These are phyloP conservation scores for Platalea minor DNA, from an alignment of 2,797 vertebrate species.

Conservation along the genomic window DNA sequence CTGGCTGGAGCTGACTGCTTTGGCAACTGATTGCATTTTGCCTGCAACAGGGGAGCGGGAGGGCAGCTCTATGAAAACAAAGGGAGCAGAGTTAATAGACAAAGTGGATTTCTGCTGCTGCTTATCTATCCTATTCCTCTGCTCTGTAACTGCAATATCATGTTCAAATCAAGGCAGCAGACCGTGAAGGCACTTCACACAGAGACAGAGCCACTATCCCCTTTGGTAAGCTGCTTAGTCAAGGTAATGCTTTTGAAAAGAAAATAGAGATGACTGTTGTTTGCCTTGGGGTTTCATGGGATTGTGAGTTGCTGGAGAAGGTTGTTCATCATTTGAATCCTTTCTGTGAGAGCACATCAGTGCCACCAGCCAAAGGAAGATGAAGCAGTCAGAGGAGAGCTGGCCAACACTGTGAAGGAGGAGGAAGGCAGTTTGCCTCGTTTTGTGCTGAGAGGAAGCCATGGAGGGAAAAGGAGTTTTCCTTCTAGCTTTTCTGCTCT, in stretches of 20 bases:
- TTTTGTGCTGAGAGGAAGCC: neutral
- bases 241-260: constrained; percentile 38
- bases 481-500: neutral
- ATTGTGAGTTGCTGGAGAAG: neutral
- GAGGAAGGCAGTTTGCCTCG: neutral
- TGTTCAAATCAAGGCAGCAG: constrained; percentile 39
- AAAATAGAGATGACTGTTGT: constrained; percentile 51
- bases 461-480: neutral
- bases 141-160: constrained; percentile 1
- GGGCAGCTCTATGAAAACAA: neutral
- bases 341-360: neutral
- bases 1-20: neutral
- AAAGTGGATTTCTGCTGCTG: neutral
- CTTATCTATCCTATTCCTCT: neutral
- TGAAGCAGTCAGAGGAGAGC: neutral
- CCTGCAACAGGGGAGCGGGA: neutral
- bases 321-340: neutral
- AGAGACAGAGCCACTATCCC: neutral
- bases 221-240: constrained; percentile 53
- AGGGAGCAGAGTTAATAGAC: neutral
- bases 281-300: constrained; percentile 37
- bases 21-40: neutral
- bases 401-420: neutral
- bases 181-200: neutral
- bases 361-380: constrained; percentile 10